Percentiles rank a stretch among this genome's conserved stretches.
phyloP scores from a whole-genome alignment of 1,140 invertebrate genomes.

The Copidosoma floridanum region DNA sequence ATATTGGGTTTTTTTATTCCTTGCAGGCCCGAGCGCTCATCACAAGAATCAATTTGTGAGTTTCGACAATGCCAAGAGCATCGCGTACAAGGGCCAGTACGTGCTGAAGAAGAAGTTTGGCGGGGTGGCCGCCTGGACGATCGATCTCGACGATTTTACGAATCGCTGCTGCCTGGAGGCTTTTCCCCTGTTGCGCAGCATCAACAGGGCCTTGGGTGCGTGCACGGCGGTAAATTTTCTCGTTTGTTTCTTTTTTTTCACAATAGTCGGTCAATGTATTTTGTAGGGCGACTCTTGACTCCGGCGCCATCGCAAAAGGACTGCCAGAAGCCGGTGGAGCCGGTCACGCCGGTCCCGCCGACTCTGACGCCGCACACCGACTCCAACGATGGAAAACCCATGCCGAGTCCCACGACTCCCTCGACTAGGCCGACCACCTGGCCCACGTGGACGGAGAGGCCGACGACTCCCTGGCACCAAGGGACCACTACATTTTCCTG shows the following conservation, averaged over 20 bases:
- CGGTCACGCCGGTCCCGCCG: slow-evolving; percentile 70
- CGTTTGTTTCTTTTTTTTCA: not conserved
- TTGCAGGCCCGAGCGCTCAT: slow-evolving; percentile 79
- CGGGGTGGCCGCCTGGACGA: slow-evolving; percentile 84
- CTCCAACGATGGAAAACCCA: slow-evolving; percentile 43
- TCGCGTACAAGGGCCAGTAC: slow-evolving; percentile 75
- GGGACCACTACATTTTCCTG: slow-evolving; percentile 31
- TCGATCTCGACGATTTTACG: slow-evolving; percentile 87
- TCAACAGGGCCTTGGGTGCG: slow-evolving; percentile 69
- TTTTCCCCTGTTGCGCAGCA: slow-evolving; percentile 71
- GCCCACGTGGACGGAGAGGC: slow-evolving; percentile 47
- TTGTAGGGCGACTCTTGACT: slow-evolving; percentile 58
- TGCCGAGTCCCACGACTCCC: slow-evolving; percentile 33
- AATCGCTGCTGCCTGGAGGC: slow-evolving; percentile 77
- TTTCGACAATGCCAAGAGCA: slow-evolving; percentile 78
- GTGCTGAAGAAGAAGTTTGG: slow-evolving; percentile 69
- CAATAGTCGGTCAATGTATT: not conserved
- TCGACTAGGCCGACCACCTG: slow-evolving; percentile 46
- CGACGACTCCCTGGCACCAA: slow-evolving; percentile 26
- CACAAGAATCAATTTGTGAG: slow-evolving; percentile 85
- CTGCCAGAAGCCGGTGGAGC: slow-evolving; percentile 66
- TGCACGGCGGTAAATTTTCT: too few species aligned
- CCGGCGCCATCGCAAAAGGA: slow-evolving; percentile 55
- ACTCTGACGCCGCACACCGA: slow-evolving; percentile 63
- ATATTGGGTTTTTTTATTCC: too few species aligned